Evolutionary conservation across 2,888 invertebrate species (phyloP).

Genomic region (Mythimna lalbum): DNA sequence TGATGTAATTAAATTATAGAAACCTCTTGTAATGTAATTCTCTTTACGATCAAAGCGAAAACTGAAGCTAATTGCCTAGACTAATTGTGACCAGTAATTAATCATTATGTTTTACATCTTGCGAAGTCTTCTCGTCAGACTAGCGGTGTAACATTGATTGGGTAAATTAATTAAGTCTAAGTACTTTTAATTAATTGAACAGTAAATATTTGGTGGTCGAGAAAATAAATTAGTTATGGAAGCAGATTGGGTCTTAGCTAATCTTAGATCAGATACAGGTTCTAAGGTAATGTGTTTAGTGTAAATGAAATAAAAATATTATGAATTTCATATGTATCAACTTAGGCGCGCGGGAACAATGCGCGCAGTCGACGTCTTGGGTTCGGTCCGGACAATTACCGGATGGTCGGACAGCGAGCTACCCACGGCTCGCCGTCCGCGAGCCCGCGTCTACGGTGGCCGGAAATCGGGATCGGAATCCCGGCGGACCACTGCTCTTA

Average conservation of each 20-base stretch:
- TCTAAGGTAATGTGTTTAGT: too few species aligned
- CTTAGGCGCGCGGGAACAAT: too few species aligned
- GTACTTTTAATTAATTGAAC: conserved; percentile 25
- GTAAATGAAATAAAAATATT: too few species aligned
- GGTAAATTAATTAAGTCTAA: conserved; percentile 20
- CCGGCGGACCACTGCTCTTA: too few species aligned
- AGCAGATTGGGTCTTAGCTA: not conserved
- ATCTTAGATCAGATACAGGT: not conserved
- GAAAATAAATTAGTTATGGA: conserved; percentile 1
- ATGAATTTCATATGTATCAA: too few species aligned
- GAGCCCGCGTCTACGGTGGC: too few species aligned
- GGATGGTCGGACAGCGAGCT: too few species aligned
- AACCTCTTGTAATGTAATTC: conserved; percentile 6
- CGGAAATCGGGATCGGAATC: too few species aligned
- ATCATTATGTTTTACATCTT: conserved; percentile 19
- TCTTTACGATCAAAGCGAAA: conserved; percentile 20
- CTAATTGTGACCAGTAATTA: conserved; percentile 36
- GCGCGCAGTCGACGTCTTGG: too few species aligned
- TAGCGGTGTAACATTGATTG: conserved; percentile 27
- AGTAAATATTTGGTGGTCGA: conserved; percentile 6
- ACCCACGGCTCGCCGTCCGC: too few species aligned
- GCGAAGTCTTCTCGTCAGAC: conserved; percentile 8
- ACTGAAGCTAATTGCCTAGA: not conserved
- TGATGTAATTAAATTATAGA: conserved; percentile 17
- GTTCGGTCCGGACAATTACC: too few species aligned